Evolutionary conservation across 2,797 vertebrate genomes (phyloP).

Genomic region (Sparus aurata): DNA sequence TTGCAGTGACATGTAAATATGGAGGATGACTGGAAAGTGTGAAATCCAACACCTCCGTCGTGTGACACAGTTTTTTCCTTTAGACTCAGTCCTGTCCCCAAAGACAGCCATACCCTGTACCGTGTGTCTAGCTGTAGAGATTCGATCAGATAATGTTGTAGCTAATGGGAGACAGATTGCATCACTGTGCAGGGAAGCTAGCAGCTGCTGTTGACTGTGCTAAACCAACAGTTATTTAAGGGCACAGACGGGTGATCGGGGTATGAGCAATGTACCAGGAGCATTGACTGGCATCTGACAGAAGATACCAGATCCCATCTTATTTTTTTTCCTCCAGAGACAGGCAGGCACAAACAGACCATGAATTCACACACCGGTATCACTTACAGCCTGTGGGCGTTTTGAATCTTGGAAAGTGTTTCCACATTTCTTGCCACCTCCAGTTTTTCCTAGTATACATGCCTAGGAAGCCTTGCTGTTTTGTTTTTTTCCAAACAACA

Average conservation of each 20-base stretch:
- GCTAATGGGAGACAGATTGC: background rate
- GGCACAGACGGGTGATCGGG: background rate
- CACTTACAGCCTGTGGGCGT: conserved; percentile 3
- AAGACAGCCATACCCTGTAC: background rate
- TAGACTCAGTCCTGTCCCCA: background rate
- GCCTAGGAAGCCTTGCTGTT: background rate
- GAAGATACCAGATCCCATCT: conserved; percentile 1
- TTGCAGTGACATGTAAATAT: conserved; percentile 34
- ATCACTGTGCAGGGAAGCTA: background rate
- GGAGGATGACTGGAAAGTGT: conserved; percentile 22
- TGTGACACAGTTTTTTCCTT: background rate
- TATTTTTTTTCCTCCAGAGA: conserved; percentile 16
- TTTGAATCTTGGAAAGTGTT: conserved; percentile 21
- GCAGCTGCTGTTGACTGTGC: conserved; percentile 39
- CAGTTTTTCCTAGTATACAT: background rate
- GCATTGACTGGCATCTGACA: background rate
- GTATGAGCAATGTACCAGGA: background rate
- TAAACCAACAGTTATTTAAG: conserved; percentile 57
- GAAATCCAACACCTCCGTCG: conserved; percentile 34
- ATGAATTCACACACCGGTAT: background rate
- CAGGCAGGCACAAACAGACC: background rate
- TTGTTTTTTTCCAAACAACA: conserved; percentile 9
- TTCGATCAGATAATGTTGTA: background rate
- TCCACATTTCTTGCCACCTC: conserved; percentile 7
- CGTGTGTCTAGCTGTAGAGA: background rate